Evolutionary conservation across 2,113 vertebrate genomes (phyloP), one percentile per base, ranked within the genome.

Genomic region (Mormyrus iriodes): DNA sequence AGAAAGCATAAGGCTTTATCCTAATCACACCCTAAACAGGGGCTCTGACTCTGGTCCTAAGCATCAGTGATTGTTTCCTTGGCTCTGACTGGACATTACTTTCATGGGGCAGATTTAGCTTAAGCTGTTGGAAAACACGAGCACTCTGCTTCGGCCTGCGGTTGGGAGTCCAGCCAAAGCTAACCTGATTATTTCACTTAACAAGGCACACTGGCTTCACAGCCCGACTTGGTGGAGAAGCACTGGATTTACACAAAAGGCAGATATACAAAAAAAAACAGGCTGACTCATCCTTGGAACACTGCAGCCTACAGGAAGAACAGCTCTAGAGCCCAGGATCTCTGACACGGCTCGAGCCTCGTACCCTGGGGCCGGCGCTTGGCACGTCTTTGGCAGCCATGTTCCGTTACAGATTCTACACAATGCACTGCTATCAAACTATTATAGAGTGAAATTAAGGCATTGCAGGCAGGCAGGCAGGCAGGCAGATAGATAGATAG

Each of bases 61-160:
- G 94, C 94, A 94, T 95, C 96, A 95, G 95, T 94, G 95, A 97
- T 96, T 97, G 96, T 97, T 97, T 96, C 95, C 95, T 95, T 94
- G 96, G 95, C 95, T 97, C 96, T 96, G 96, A 96, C 96, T 95
- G 95, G 96, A 96, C 96, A 97, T 97, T 97, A 97, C 96, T 97
- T 97, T 96, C 95, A 95, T 96, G 96, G 96, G 95, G 95, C 96
- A 96, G 96, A 96, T 96, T 97, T 97, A 97, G 96, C 95, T 95
- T 97, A 97, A 97, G 96, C 96, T 95, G 95, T 95, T 95, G 95
- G 95, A 96, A 96, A 95, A 95, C 95, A 96, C 94, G 94, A 97
- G 95, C 96, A 94, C 94, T 95, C 94, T 96, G 96, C 96, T 97
- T 95, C 95, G 96, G 95, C 94, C 95, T 93, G 94, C 93, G 94